Conservation (phyloP, 2,797 vertebrate species). For the Anisognathus igniventris region DNA sequence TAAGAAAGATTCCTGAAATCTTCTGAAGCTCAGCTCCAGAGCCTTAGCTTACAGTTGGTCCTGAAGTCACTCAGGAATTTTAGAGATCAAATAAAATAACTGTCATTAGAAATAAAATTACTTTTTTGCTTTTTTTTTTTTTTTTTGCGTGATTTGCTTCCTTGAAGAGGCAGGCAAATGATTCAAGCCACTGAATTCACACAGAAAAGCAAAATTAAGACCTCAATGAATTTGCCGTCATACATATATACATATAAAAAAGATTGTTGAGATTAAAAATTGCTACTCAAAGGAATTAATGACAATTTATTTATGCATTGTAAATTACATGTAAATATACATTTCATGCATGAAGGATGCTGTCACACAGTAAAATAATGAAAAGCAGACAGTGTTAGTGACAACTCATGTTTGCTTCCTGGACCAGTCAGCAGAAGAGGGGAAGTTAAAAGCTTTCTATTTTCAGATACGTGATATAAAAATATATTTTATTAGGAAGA, state of each 20-base stretch:
- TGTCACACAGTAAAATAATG: background rate
- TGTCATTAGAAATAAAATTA: background rate
- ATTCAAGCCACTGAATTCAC: background rate
- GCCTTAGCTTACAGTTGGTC: background rate
- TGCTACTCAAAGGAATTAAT: background rate
- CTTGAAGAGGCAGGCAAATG: background rate
- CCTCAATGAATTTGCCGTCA: background rate
- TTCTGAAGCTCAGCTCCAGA: background rate
- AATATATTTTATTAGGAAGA: background rate
- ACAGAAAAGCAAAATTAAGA: background rate
- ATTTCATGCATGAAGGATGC: background rate
- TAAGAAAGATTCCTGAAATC: background rate
- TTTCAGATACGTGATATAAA: background rate
- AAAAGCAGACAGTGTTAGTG: background rate
- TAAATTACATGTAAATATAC: background rate
- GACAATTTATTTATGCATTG: background rate
- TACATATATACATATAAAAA: background rate
- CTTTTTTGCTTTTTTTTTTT: background rate
- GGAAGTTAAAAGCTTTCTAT: background rate
- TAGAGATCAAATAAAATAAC: background rate
- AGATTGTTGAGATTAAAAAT: background rate
- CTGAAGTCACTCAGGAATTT: background rate
- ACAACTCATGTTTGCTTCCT: background rate
- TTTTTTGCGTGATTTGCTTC: background rate
- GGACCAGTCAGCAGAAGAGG: background rate